Conservation (phyloP, 2,888 invertebrate species). For the Labia minor region DNA sequence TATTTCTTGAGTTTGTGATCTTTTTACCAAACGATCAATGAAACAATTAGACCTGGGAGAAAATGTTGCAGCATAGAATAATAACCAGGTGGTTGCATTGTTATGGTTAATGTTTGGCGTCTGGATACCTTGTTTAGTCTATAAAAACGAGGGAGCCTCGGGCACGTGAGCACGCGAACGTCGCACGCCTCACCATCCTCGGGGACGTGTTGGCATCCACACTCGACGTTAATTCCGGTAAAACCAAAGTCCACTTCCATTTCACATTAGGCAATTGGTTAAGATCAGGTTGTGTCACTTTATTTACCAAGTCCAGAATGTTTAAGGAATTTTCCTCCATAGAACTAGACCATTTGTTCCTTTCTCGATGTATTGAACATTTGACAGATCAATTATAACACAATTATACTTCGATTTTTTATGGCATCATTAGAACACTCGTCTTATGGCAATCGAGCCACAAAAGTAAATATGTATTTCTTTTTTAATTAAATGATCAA, state of each 20-base stretch:
- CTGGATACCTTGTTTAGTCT: too few species aligned
- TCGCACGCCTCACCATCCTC: neutral
- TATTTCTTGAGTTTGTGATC: too few species aligned
- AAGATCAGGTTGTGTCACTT: neutral
- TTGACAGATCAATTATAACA: conserved; percentile 13
- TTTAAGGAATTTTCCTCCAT: neutral
- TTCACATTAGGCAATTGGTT: neutral
- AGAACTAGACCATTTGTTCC: neutral
- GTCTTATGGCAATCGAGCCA: neutral
- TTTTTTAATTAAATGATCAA: neutral
- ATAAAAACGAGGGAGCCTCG: too few species aligned
- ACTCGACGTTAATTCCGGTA: neutral
- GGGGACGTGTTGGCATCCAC: neutral
- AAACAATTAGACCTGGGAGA: too few species aligned
- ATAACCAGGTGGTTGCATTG: too few species aligned
- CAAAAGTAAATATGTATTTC: neutral
- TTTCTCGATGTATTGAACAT: neutral
- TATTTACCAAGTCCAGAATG: neutral
- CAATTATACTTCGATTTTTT: neutral
- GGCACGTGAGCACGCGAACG: neutral
- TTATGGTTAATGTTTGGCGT: too few species aligned
- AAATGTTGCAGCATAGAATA: too few species aligned
- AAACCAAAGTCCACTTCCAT: neutral
- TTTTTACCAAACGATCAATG: too few species aligned
- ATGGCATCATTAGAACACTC: neutral